These are phyloP conservation scores for Onthophagus sagittarius DNA, from an alignment of 2,888 invertebrate species.

Conservation along the genomic window DNA sequence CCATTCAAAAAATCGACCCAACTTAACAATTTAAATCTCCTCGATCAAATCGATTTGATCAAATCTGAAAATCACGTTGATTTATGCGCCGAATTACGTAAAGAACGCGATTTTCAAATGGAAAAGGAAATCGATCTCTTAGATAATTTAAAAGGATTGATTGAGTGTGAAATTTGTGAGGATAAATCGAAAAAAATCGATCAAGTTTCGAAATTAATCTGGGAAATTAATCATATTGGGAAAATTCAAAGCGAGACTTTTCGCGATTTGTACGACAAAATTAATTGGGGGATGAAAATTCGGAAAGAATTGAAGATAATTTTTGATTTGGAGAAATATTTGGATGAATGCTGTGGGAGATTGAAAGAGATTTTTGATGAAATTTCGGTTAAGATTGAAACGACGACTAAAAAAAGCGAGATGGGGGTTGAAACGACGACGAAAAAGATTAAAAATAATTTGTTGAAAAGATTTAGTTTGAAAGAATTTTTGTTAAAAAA, in stretches of 20 bases:
- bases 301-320: constrained; percentile 48
- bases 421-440: too few species aligned
- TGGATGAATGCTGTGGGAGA: constrained; percentile 33
- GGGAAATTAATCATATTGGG: constrained; percentile 45
- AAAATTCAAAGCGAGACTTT: constrained; percentile 45
- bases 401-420: too few species aligned
- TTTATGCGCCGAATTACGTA: constrained; percentile 52
- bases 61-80: constrained; percentile 56
- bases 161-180: constrained; percentile 50
- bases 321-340: constrained; percentile 40
- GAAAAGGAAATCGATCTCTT: constrained; percentile 36
- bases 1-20: constrained; percentile 52
- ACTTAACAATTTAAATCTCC: constrained; percentile 50
- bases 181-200: constrained; percentile 42
- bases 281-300: constrained; percentile 35
- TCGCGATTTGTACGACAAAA: constrained; percentile 41
- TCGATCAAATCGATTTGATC: constrained; percentile 53
- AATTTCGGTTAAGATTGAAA: background rate
- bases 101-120: constrained; percentile 49
- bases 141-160: constrained; percentile 47
- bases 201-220: constrained; percentile 43
- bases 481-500: too few species aligned
- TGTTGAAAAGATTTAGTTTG: too few species aligned
- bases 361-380: background rate
- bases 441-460: too few species aligned